These are phyloP conservation scores for Dipodomys stephensi DNA, from an alignment of 2,113 vertebrate genomes.

Conservation along the genomic window DNA sequence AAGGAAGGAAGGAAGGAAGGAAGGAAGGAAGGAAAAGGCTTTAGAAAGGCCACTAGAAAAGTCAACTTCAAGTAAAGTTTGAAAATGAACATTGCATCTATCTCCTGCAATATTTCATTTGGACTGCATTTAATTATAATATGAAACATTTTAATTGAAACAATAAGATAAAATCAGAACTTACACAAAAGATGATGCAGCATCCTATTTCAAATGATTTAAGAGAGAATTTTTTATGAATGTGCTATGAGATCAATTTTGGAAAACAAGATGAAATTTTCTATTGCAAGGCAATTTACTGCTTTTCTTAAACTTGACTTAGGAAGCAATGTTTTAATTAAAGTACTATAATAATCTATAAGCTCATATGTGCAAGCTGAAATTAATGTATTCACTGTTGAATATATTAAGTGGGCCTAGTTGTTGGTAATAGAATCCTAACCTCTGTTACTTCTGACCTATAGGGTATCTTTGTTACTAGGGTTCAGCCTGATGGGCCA, in stretches of 20 bases:
- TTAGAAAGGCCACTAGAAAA: conserved; percentile 5
- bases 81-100: not conserved
- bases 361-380: not conserved
- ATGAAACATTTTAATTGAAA: conserved; percentile 33
- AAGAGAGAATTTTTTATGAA: conserved; percentile 5
- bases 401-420: conserved; percentile 67
- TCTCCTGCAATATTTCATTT: not conserved
- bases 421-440: conserved; percentile 91
- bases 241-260: conserved; percentile 38
- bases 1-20: no score
- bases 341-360: not conserved
- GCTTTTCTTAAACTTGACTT: conserved; percentile 34
- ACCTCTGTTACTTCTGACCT: conserved; percentile 99
- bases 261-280: conserved; percentile 5
- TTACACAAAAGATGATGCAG: not conserved
- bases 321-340: not conserved
- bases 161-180: conserved; percentile 22
- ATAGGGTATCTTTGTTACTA: conserved; percentile 99
- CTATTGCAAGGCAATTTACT: not conserved
- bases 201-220: conserved; percentile 18
- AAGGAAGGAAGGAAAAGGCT: not conserved
- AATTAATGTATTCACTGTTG: conserved; percentile 52
- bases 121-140: not conserved
- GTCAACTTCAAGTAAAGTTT: not conserved
- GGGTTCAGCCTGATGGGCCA: conserved; percentile 99